Evolutionary conservation across 37 sponge, comb jelly and placozoan species (phyloP).

Genomic region (Crambe crambe): DNA sequence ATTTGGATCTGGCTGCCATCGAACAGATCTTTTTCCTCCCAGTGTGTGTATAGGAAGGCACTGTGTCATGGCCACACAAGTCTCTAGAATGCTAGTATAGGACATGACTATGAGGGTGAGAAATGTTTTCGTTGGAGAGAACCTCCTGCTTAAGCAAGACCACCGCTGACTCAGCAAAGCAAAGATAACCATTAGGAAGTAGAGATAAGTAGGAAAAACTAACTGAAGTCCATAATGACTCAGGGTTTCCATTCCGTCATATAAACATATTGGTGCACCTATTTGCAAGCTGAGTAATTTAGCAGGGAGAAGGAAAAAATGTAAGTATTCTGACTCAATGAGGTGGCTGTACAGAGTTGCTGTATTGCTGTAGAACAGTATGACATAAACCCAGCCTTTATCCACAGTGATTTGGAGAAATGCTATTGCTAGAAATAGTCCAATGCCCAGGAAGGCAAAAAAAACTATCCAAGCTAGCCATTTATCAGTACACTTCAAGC

Average conservation of each 20-base stretch:
- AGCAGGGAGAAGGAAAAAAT: not conserved
- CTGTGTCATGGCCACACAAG: conserved; percentile 10
- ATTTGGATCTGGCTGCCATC: conserved; percentile 41
- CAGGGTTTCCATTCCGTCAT: conserved; percentile 29
- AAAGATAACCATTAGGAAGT: conserved; percentile 7
- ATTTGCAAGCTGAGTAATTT: conserved; percentile 11
- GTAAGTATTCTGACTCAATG: not conserved
- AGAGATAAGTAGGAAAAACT: conserved; percentile 39
- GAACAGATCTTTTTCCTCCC: not conserved
- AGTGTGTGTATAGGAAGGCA: not conserved
- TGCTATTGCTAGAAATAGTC: conserved; percentile 14
- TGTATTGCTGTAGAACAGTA: conserved; percentile 38
- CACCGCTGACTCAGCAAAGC: not conserved
- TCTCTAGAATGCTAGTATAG: conserved; percentile 14
- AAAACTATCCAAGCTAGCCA: not conserved
- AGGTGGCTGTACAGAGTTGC: not conserved
- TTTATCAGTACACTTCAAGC: not conserved
- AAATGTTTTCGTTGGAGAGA: conserved; percentile 27
- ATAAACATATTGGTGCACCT: conserved; percentile 33
- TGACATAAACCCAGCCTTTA: conserved; percentile 21
- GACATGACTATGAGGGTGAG: conserved; percentile 28
- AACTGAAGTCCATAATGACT: conserved; percentile 20
- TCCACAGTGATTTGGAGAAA: conserved; percentile 21
- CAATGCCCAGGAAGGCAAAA: not conserved
- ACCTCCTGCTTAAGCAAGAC: not conserved